Conservation (phyloP, 2,797 vertebrate genomes). For the Perodicticus potto region DNA sequence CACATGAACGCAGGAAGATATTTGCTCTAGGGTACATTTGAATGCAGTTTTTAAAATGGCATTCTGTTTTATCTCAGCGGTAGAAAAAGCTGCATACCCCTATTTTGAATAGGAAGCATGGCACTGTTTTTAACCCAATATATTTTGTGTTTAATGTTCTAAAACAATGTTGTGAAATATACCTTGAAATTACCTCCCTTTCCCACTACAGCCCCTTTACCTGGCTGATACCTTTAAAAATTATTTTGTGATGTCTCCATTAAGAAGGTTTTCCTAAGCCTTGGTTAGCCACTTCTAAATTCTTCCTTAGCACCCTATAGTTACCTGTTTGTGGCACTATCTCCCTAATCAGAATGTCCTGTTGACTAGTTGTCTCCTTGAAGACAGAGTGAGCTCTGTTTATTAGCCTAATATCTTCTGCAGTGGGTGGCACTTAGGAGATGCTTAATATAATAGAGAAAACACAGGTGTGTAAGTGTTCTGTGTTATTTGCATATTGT, state of each 20-base stretch:
- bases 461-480: background rate
- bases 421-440: background rate
- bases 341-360: background rate
- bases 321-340: background rate
- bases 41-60: conserved; percentile 77
- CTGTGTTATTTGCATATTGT: conserved; percentile 77
- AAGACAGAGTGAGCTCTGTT: background rate
- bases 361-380: background rate
- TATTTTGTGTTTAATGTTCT: conserved; percentile 62
- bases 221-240: conserved; percentile 18
- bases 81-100: background rate
- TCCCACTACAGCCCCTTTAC: background rate
- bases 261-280: background rate
- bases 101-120: conserved; percentile 60
- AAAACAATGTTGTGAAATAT: conserved; percentile 58
- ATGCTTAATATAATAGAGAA: background rate
- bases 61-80: conserved; percentile 66
- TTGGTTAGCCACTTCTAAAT: background rate
- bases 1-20: conserved; percentile 66
- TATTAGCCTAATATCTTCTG: background rate
- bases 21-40: conserved; percentile 65
- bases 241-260: background rate
- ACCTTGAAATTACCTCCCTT: background rate
- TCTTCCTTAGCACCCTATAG: background rate
- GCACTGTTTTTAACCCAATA: conserved; percentile 14